Evolutionary conservation across 2,113 vertebrate species (phyloP).

Genomic region (Hucho hucho): DNA sequence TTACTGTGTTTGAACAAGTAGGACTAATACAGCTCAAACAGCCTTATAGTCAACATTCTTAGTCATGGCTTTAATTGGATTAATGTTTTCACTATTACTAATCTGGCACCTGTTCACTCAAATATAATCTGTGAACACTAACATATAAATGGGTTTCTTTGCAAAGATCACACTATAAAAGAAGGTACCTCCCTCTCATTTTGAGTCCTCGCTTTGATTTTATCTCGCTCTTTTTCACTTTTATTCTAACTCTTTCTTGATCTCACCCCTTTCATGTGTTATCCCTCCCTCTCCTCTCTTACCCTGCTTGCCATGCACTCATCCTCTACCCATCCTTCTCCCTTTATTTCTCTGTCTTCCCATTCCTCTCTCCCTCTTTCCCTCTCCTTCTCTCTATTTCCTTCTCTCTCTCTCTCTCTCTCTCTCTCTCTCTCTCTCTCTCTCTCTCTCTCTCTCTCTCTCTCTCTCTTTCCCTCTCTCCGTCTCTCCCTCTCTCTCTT

Average conservation of each 20-base stretch:
- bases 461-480: too few relatives aligned
- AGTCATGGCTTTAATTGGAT: too few relatives aligned
- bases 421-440: too few relatives aligned
- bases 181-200: slow-evolving; percentile 53
- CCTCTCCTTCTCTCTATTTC: too few relatives aligned
- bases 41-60: too few relatives aligned
- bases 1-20: slow-evolving; percentile 49
- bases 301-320: slow-evolving; percentile 45
- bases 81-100: background rate
- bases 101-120: background rate
- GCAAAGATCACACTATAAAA: slow-evolving; percentile 39
- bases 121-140: background rate
- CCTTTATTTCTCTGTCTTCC: slow-evolving; percentile 28
- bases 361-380: slow-evolving; percentile 14
- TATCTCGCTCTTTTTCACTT: slow-evolving; percentile 23
- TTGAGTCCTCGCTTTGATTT: slow-evolving; percentile 28
- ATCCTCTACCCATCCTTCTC: slow-evolving; percentile 35
- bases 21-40: too few relatives aligned
- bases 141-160: background rate
- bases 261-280: background rate
- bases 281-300: slow-evolving; percentile 25
- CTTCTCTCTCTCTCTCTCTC: too few relatives aligned
- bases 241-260: slow-evolving; percentile 19
- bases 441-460: too few relatives aligned
- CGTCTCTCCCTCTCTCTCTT: too few relatives aligned